Conservation (phyloP, 2,888 invertebrate species). For the Galerucella pusilla region DNA sequence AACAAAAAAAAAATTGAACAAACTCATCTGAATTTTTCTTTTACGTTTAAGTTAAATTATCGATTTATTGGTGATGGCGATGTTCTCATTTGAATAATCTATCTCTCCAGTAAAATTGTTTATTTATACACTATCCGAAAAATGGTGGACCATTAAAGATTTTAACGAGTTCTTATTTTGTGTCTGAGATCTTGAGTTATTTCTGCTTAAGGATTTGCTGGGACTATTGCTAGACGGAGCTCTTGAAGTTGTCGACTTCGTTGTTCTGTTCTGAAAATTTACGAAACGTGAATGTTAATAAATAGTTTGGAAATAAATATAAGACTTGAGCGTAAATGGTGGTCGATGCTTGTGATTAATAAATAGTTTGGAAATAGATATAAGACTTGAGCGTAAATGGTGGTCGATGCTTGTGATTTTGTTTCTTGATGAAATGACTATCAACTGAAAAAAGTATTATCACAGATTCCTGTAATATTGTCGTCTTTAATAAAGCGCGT, state of each 20-base stretch:
- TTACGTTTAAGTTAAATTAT: neutral
- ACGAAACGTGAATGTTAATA: neutral
- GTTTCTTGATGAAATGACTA: too few relatives aligned
- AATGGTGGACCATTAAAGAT: constrained; percentile 59
- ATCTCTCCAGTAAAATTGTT: neutral
- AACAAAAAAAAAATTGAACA: too few relatives aligned
- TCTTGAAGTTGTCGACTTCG: constrained; percentile 1
- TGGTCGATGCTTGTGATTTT: too few relatives aligned
- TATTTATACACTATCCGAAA: constrained; percentile 53
- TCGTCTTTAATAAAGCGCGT: too few relatives aligned
- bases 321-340: too few relatives aligned
- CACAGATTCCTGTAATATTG: too few relatives aligned
- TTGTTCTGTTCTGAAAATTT: constrained; percentile 4
- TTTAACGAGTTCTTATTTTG: constrained; percentile 51
- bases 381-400: too few relatives aligned
- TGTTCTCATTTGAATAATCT: neutral
- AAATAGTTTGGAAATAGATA: too few relatives aligned
- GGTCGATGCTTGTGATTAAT: too few relatives aligned
- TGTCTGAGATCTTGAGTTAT: constrained; percentile 48
- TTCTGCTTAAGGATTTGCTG: constrained; percentile 48
- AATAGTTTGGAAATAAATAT: neutral
- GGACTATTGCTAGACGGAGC: constrained; percentile 33
- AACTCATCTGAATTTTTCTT: too few relatives aligned
- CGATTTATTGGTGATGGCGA: neutral
- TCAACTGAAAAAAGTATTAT: too few relatives aligned